phyloP scores from a whole-genome alignment of 2,888 invertebrate species.

The Agrotis clavis region DNA sequence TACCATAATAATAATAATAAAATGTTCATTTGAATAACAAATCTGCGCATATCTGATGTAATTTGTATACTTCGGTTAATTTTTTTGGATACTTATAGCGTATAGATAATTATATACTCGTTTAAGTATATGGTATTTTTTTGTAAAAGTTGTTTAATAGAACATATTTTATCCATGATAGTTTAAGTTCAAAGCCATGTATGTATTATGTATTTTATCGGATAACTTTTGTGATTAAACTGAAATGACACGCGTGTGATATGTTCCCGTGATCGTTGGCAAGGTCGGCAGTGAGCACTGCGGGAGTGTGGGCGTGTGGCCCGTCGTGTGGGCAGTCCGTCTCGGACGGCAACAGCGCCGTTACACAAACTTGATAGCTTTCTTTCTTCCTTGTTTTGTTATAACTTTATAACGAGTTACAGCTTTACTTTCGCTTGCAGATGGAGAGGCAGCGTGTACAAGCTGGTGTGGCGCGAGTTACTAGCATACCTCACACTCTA shows the following conservation, averaged over 20 bases:
- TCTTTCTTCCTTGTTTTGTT: conserved; percentile 57
- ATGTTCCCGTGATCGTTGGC: conserved; percentile 37
- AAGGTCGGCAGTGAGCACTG: conserved; percentile 43
- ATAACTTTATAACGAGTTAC: conserved; percentile 32
- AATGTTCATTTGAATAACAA: conserved; percentile 36
- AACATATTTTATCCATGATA: not conserved
- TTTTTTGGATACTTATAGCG: not conserved
- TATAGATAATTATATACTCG: not conserved
- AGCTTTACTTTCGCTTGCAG: conserved; percentile 86
- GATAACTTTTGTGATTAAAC: conserved; percentile 36
- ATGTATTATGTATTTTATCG: conserved; percentile 18
- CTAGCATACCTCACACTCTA: conserved; percentile 96
- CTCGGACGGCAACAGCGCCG: conserved; percentile 29
- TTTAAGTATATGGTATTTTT: not conserved
- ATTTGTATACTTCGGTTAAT: conserved; percentile 24
- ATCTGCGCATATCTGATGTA: conserved; percentile 12
- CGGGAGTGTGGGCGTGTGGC: too few species aligned
- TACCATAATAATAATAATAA: conserved; percentile 28
- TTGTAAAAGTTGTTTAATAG: conserved; percentile 9
- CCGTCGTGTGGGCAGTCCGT: not conserved
- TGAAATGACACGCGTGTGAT: conserved; percentile 44
- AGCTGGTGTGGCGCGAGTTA: conserved; percentile 98
- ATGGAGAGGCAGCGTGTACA: conserved; percentile 99
- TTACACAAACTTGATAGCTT: conserved; percentile 42
- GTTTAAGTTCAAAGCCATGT: conserved; percentile 33